Base-by-base conservation (phyloP, 2,113 vertebrate species). In the Paedocypris sp. region DNA sequence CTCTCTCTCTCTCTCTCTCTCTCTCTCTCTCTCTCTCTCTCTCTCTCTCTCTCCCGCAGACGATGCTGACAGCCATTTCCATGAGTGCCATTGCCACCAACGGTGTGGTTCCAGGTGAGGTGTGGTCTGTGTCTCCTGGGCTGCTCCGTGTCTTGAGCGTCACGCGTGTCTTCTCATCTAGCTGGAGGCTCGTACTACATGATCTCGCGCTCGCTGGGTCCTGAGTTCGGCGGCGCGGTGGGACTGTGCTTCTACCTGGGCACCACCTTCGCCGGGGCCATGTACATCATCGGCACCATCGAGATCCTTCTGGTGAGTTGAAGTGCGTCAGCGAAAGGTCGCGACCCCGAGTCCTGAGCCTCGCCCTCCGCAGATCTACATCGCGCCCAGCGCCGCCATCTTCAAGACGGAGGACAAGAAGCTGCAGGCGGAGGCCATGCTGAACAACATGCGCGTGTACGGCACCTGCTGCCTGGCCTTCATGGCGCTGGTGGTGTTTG, bases 21-120 rank as follows among this genome's bases (percentile, higher is more conserved):
- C n/a, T n/a, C n/a, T n/a, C n/a, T n/a, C n/a, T n/a, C n/a, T n/a
- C n/a, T n/a, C n/a, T n/a, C n/a, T 9, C 31, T 39, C 11, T 4
- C 38, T 48, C 3, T 3, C 26, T 4, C 25, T 60, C n/a, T 60
- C 41, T 54, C 8, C 47, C 36, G 11, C 79, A 98, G 94, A 98
- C 94, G 1, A 90, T 94, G 91, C 80, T 98, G 70, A 98, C 94
- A 0, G 90, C 94, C 42, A 96, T 98, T 80, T 98, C 94, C 52
- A 98, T 98, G 94, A 98, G 94, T 54, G 94, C 94, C 7, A 93
- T 98, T 18, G 94, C 94, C 33, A 98, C 94, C 39, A 98, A 98
- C 4, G 94, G 94, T 2, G 92, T 97, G 0, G 93, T 97, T 58
- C 93, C 93, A 88, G 92, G 93, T 95, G 79, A 9, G 65, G 15